Evolutionary conservation across 2,113 vertebrate genomes (phyloP), one percentile per base, ranked within the genome.

Genomic region (Tauraco erythrolophus): DNA sequence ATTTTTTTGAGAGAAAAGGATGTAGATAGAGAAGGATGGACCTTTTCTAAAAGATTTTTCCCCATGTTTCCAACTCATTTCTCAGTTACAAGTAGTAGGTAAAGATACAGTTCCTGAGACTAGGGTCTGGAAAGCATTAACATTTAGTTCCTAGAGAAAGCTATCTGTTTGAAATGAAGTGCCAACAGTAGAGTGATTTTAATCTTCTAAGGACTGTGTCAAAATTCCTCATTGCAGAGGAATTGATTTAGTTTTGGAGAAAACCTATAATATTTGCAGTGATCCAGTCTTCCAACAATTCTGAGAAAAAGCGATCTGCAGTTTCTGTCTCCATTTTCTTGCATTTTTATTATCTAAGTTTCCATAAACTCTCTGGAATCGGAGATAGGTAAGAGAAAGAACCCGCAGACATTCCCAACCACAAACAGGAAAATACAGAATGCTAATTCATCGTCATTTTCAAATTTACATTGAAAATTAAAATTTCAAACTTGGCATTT

Each of bases 371-470:
- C 37, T 31, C 70, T 66, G 16, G 11, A 86, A n/a, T 61, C 72
- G 33, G 27, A 54, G 6, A n/a, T 2, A 25, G 58, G 24, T 30
- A 45, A 79, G 19, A 87, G 23, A 57, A 90, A n/a, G 58, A 60
- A 43, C 14, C n/a, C 3, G 1, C 0, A 0, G 35, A 64, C 48
- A 43, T 76, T 76, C 50, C 28, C 7, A 37, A 69, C n/a, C 27
- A 50, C 7, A 61, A 74, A 39, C 54, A 74, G 45, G n/a, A 82
- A 83, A 66, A 70, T 31, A 50, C 17, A 76, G 30, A 80, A 76
- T 43, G 12, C 43, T 39, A 21, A 33, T 75, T 94, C 21, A 60
- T 58, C 37, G 51, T 7, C 0, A n/a, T 78, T 81, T 90, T 75
- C 43, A 90, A 85, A 78, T n/a, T 23, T n/a, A 23, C 21, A 56